Base-by-base conservation (phyloP, 2,797 vertebrate species). In the Semotilus atromaculatus region DNA sequence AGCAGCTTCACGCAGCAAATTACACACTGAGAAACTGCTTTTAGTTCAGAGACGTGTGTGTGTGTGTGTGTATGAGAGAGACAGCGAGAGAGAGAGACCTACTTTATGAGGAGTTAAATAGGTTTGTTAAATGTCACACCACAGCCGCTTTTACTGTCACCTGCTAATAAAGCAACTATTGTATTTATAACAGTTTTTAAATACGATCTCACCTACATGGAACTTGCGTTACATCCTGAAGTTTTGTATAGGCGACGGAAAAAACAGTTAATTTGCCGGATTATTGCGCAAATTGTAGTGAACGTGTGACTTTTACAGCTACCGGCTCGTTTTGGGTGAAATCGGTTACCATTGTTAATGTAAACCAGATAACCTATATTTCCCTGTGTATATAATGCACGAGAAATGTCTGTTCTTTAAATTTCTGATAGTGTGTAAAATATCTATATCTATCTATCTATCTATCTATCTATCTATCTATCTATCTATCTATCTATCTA, bases 191-290 rank as follows among this genome's bases (percentile, higher is more conserved):
- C 89, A 88, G 73, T 73, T 81, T 82, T 79, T 78, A 66, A 87
- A 82, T 34, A 26, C 81, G 82, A 83, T 94, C 88, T 93, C 93
- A 94, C 93, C 93, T 94, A 94, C 89, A 91, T 94, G 92, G 90
- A 93, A 94, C 88, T 89, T 82, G 82, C 72, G 73, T 90, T 51
- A 93, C 92, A 91, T 85, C 88, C 88, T 88, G 88, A 70, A 60
- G 58, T 82, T 74, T 82, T 81, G 72, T 76, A 70, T 66, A 75
- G 84, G 48, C 71, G 68, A 64, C 64, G 72, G 31, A 4, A 36
- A 75, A 67, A 45, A 36, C 66, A 11, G 55, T 73, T 43, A 18
- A 82, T 86, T 83, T 83, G 75, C 78, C 62, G 85, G 72, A 81
- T 82, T 76, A 82, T 81, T 83, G 80, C 72, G 68, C 80, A 86